A percentile compares a stretch with the other conserved stretches of the same genome.
phyloP scores from a whole-genome alignment of 53 echinoderm and acorn worm species.

The Echinometra lucunter region DNA sequence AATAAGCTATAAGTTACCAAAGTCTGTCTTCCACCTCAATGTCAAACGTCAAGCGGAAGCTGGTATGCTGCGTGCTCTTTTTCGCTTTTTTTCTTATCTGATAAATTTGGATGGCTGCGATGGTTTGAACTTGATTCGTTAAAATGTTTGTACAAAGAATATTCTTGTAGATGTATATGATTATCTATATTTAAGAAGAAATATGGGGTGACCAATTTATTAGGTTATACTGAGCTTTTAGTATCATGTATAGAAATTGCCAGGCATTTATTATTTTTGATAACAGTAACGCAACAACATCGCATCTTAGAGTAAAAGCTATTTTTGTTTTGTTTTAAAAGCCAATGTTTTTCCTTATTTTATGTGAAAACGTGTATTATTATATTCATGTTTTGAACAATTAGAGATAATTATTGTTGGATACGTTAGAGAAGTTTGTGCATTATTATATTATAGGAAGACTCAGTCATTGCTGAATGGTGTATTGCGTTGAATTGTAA shows the following conservation, averaged over 20 bases:
- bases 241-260: constrained; percentile 50
- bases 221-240: constrained; percentile 32
- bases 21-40: constrained; percentile 1
- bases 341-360: not conserved
- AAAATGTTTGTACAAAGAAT: constrained; percentile 10
- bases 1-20: not conserved
- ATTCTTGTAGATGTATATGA: constrained; percentile 24
- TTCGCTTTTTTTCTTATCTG: not conserved
- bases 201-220: constrained; percentile 54
- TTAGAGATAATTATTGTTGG: not conserved
- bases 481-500: constrained; percentile 43
- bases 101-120: not conserved
- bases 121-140: not conserved
- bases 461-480: constrained; percentile 36
- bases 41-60: not conserved
- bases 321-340: too few species aligned
- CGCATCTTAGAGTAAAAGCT: not conserved
- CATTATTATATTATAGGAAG: constrained; percentile 29
- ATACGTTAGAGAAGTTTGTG: constrained; percentile 37
- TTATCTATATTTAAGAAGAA: not conserved
- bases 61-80: constrained; percentile 1
- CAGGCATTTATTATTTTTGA: constrained; percentile 61
- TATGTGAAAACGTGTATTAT: not conserved
- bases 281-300: constrained; percentile 16
- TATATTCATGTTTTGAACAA: not conserved